Evolutionary conservation across 2,888 invertebrate genomes (phyloP).

Genomic region (Pherbina coryleti): DNA sequence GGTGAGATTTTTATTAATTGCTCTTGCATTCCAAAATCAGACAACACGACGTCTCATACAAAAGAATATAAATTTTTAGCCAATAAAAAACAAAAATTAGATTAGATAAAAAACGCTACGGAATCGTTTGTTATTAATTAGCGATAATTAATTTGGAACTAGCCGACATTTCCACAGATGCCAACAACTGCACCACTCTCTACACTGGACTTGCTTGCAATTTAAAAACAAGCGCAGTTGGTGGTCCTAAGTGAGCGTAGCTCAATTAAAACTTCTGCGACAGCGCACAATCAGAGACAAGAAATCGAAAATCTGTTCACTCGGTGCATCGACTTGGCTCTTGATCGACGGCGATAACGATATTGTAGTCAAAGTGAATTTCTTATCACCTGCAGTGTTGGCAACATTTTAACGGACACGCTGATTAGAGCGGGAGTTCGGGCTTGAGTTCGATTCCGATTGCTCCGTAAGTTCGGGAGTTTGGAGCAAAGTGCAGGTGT

Average conservation of each 20-base stretch:
- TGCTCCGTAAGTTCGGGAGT: neutral
- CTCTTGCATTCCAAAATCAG: neutral
- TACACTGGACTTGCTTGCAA: constrained; percentile 13
- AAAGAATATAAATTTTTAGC: neutral
- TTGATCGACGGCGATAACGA: constrained; percentile 22
- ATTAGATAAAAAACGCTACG: constrained; percentile 16
- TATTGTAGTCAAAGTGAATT: constrained; percentile 20
- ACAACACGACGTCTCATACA: neutral
- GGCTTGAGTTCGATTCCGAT: neutral
- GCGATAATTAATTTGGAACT: constrained; percentile 33
- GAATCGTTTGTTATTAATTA: constrained; percentile 16
- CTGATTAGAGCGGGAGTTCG: neutral
- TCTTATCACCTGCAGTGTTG: constrained; percentile 34
- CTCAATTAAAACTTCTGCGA: neutral
- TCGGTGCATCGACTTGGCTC: neutral
- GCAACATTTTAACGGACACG: neutral
- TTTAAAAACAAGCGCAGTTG: constrained; percentile 19
- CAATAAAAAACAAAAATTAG: constrained; percentile 18
- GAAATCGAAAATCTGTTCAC: neutral
- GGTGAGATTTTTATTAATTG: constrained; percentile 49
- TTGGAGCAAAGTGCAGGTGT: constrained; percentile 12
- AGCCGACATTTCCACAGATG: constrained; percentile 1
- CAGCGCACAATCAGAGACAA: constrained; percentile 2
- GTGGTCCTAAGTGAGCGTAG: constrained; percentile 21
- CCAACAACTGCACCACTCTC: neutral